Evolutionary conservation across 1,140 invertebrate species (phyloP), one percentile per base, ranked within the genome.

Genomic region (Acromyrmex heyeri): DNA sequence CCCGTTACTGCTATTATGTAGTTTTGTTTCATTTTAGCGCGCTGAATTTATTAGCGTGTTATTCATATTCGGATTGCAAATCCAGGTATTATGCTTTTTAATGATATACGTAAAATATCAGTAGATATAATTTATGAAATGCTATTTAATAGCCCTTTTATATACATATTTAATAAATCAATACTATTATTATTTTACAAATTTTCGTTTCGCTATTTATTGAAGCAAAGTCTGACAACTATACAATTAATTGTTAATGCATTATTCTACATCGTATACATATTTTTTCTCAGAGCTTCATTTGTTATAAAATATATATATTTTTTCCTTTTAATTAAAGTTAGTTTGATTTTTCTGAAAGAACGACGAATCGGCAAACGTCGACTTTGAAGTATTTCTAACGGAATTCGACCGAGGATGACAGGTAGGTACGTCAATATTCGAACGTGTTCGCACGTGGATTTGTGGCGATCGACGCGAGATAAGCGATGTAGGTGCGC

Each of bases 401-500:
- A 72, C 18, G 21, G 30, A 44, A 69, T 44, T 6, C 16, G 21
- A 70, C 38, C 73, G 75, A 85, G 48, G 59, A 85, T 88, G 82
- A 88, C 85, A 69, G 38, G 38, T 86, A 64, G 57, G 82, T 78
- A 86, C 82, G 65, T 69, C 65, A 69, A 69, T 87, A 88, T 65
- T 87, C 48, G 79, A 88, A 86, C 69, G 65, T 72, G 50, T 61
- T 88, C 48, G 27, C 44, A 34, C 55, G 61, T 72, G 38, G 38
- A 83, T 55, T 53, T 61, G 38, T 61, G 53, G 16, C 79, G 89
- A 91, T 91, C 79, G 81, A 62, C 75, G 59, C 21, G 24, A 72
- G 90, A 91, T 91, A 91, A 89, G 65, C 76, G 89, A 81, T 87
- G 88, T 64, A 72, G 55, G 67, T 18, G 59, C 34, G 79, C 89